Base-by-base conservation (phyloP, 2,888 invertebrate genomes). In the Tenthredo mesomela region DNA sequence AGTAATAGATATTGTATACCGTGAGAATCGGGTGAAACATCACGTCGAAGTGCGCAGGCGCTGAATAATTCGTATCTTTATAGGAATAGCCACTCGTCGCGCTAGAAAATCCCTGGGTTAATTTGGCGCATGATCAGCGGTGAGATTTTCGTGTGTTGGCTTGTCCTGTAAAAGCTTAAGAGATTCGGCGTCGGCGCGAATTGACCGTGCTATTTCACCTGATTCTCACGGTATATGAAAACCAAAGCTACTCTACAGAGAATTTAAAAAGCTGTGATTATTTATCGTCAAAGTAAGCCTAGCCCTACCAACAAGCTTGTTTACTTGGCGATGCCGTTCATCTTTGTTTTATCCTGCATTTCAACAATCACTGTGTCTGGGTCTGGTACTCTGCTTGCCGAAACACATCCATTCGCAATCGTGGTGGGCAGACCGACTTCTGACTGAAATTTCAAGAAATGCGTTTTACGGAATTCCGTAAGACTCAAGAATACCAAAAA, bases 281-380 rank as follows among this genome's bases (percentile, higher is more conserved):
- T 40, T 71, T 80, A 75, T 84, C 25, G 29, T 75, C 21, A 90
- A 89, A 89, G 88, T 90, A 90, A 91, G 91, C 90, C 93, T 93
- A 92, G 92, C 92, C 93, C 92, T 93, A 93, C 92, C 93, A 92
- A 93, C 90, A 93, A 92, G 91, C 89, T 90, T 92, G 90, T 92
- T 93, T 93, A 93, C 92, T 93, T 93, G 92, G 92, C 91, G 92
- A 93, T 91, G 91, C 91, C 92, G 89, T 91, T 87, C 89, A 92
- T 92, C 90, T 92, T 92, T 80, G 92, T 87, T 85, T 93, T 93
- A 86, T 93, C 92, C 87, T 93, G 93, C 92, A 93, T 93, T 87
- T 93, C 93, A 86, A 93, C 92, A 85, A 92, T 91, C 84, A 93
- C 90, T 12, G 93, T 93, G 86, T 93, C 93, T 82, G 93, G 93